Evolutionary conservation across 2,113 vertebrate genomes (phyloP).

Genomic region (Sander vitreus): DNA sequence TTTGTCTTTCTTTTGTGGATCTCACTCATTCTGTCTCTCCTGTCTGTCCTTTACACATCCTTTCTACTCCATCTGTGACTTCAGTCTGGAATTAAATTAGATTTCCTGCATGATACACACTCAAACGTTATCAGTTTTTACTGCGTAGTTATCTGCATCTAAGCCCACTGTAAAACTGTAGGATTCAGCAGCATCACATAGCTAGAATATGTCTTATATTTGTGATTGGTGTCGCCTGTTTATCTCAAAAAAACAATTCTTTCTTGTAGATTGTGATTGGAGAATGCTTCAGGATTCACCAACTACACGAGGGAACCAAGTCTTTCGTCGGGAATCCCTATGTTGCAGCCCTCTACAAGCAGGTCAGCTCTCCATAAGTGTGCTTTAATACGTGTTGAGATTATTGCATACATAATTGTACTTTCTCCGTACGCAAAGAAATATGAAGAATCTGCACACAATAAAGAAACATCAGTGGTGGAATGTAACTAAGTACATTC

Average conservation of each 20-base stretch:
- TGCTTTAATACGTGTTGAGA: not conserved
- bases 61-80: conserved; percentile 20
- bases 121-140: conserved; percentile 16
- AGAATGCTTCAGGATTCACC: conserved; percentile 95
- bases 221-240: not conserved
- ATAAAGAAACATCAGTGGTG: not conserved
- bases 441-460: no score
- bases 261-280: conserved; percentile 92
- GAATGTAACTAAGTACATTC: not conserved
- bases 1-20: conserved; percentile 60
- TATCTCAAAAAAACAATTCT: conserved; percentile 3
- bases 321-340: conserved; percentile 96
- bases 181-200: not conserved
- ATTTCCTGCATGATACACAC: conserved; percentile 60
- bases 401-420: not conserved
- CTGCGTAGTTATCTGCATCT: conserved; percentile 28
- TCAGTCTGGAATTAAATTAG: conserved; percentile 23
- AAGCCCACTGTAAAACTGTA: not conserved
- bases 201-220: not conserved
- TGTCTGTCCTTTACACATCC: conserved; percentile 40
- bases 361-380: conserved; percentile 82
- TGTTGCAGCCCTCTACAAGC: conserved; percentile 94
- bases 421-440: not conserved
- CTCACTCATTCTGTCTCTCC: conserved; percentile 26
- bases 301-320: conserved; percentile 91